phyloP scores from a whole-genome alignment of 2,113 vertebrate species.

The Tetrax tetrax region DNA sequence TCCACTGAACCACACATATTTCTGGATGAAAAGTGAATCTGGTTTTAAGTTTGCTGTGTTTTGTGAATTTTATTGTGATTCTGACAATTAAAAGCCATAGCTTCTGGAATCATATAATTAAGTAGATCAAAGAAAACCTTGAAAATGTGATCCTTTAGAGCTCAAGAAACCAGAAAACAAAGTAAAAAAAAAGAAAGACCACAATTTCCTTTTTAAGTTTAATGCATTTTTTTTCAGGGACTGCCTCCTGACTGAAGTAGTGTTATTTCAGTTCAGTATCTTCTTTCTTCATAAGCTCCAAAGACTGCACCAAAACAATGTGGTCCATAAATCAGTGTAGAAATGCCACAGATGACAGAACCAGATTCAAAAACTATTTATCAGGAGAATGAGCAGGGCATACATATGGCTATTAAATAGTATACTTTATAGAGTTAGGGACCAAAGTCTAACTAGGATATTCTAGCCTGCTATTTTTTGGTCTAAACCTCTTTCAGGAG shows the following conservation, averaged over 20 bases:
- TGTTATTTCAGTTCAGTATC: neutral
- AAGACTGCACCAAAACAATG: neutral
- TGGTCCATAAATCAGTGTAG: neutral
- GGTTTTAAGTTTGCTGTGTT: neutral
- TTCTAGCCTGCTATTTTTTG: neutral
- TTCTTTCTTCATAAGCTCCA: neutral
- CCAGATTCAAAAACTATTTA: neutral
- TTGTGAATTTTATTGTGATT: neutral
- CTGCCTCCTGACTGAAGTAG: neutral
- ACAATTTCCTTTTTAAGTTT: neutral
- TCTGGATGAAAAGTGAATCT: neutral
- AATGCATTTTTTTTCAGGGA: neutral
- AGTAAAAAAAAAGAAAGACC: neutral
- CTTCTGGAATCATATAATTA: neutral
- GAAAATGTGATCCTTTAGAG: neutral
- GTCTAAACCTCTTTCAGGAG: neutral
- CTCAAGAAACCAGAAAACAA: neutral
- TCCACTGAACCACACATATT: neutral
- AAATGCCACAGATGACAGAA: neutral
- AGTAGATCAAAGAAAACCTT: neutral
- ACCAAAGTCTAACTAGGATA: neutral
- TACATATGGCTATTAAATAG: neutral
- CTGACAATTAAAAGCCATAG: neutral
- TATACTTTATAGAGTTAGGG: neutral
- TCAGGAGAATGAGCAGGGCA: neutral